A percentile compares a stretch with the other conserved stretches of the same genome.
phyloP scores from a whole-genome alignment of 2,888 invertebrate species.

The Drosophila cyrtoloma region DNA sequence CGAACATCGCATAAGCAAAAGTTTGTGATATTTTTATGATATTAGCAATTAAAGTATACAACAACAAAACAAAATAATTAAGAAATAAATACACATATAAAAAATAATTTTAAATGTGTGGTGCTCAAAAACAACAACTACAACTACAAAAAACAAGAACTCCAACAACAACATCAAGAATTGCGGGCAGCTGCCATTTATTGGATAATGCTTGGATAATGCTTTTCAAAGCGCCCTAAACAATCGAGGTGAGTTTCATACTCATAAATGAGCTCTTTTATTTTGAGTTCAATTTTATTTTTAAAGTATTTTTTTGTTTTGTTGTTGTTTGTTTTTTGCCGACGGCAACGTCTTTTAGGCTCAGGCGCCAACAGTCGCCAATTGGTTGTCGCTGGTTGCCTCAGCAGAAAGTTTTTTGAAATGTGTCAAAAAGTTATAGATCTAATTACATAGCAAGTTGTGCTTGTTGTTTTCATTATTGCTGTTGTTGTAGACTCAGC shows the following conservation, averaged over 20 bases:
- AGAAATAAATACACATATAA: conserved; percentile 19
- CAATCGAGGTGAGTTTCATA: conserved; percentile 57
- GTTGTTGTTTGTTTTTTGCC: conserved; percentile 50
- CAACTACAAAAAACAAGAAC: background rate
- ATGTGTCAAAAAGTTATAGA: conserved; percentile 65
- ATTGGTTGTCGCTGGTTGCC: conserved; percentile 26
- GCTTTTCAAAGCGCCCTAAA: conserved; percentile 49
- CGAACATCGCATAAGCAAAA: conserved; percentile 52
- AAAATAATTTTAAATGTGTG: conserved; percentile 55
- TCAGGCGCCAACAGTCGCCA: conserved; percentile 54
- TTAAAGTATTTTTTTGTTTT: conserved; percentile 8
- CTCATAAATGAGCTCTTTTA: conserved; percentile 4
- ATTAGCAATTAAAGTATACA: conserved; percentile 73
- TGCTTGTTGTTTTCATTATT: conserved; percentile 11
- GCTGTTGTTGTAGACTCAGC: conserved; percentile 34
- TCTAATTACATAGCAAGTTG: conserved; percentile 60
- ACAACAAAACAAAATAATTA: conserved; percentile 26
- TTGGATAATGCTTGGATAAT: conserved; percentile 80
- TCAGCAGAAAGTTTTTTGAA: conserved; percentile 54
- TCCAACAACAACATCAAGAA: conserved; percentile 15
- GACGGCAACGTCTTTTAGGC: conserved; percentile 73
- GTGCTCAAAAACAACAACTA: conserved; percentile 38
- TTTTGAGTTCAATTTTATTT: conserved; percentile 7
- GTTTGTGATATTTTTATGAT: conserved; percentile 81
- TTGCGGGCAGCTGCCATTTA: conserved; percentile 31